phyloP scores from a whole-genome alignment of 2,113 vertebrate species.

The Tyrannus savana region DNA sequence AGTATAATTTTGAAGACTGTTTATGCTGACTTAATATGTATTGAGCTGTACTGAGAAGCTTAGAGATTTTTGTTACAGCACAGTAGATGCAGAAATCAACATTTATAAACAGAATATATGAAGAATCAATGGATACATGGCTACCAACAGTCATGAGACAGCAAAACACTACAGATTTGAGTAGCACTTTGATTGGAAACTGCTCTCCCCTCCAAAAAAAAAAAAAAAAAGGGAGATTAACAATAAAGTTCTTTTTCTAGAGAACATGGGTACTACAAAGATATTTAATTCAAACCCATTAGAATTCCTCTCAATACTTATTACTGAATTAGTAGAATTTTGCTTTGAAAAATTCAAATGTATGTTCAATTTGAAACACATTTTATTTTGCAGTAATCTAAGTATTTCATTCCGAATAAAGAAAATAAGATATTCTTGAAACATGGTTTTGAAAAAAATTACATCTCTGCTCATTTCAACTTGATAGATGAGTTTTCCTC shows the following conservation, averaged over 20 bases:
- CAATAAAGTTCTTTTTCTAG: background rate
- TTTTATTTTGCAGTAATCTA: background rate
- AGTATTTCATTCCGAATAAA: background rate
- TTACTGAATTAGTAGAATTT: background rate
- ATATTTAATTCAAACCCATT: background rate
- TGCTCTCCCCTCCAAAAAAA: background rate
- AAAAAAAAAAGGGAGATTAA: accelerated
- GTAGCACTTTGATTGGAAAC: background rate
- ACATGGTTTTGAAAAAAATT: background rate
- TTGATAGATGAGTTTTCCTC: background rate
- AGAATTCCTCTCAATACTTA: background rate
- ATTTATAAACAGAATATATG: background rate
- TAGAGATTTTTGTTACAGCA: background rate
- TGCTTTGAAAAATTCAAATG: background rate
- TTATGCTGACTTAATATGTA: background rate
- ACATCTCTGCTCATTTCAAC: background rate
- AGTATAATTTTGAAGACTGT: background rate
- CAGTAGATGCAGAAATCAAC: background rate
- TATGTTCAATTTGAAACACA: background rate
- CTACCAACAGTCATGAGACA: background rate
- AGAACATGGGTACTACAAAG: background rate
- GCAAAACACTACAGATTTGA: background rate
- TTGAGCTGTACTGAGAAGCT: background rate
- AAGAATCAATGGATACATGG: background rate
- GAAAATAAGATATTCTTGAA: background rate